A percentile compares a stretch with the other conserved stretches of the same genome.
Evolutionary conservation across 2,113 vertebrate species (phyloP).

Genomic region (Nettapus auritus): DNA sequence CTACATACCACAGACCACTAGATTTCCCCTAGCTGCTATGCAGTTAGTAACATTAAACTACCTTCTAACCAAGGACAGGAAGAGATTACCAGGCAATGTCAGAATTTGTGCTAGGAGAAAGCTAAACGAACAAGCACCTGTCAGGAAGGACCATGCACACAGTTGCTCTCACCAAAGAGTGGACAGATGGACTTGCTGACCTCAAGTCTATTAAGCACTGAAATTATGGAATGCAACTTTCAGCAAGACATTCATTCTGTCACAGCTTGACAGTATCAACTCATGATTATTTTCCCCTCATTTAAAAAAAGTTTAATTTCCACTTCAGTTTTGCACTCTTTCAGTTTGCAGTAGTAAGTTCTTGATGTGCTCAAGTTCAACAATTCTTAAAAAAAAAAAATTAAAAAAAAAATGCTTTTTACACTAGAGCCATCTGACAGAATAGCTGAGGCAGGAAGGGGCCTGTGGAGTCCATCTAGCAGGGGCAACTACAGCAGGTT

Average conservation of each 20-base stretch:
- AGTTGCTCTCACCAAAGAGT: background rate
- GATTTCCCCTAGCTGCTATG: background rate
- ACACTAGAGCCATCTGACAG: background rate
- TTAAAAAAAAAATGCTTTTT: background rate
- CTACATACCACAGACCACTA: background rate
- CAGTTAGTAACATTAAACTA: background rate
- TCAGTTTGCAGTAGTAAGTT: background rate
- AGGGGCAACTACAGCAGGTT: background rate
- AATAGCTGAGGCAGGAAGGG: background rate
- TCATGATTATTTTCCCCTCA: background rate
- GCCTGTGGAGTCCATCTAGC: background rate
- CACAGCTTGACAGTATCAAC: background rate
- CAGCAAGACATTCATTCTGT: background rate
- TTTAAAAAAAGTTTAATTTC: background rate
- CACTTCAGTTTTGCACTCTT: background rate
- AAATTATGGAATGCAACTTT: background rate
- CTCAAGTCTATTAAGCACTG: background rate
- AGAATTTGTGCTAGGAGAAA: background rate
- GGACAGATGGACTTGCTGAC: background rate
- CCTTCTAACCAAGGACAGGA: background rate
- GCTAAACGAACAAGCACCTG: background rate
- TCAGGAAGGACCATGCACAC: background rate
- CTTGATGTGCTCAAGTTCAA: background rate
- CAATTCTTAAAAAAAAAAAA: background rate
- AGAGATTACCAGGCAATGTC: background rate